Percentiles rank a stretch among this genome's conserved stretches.
Evolutionary conservation across 2,797 vertebrate species (phyloP).

Genomic region (Sphaeramia orbicularis): DNA sequence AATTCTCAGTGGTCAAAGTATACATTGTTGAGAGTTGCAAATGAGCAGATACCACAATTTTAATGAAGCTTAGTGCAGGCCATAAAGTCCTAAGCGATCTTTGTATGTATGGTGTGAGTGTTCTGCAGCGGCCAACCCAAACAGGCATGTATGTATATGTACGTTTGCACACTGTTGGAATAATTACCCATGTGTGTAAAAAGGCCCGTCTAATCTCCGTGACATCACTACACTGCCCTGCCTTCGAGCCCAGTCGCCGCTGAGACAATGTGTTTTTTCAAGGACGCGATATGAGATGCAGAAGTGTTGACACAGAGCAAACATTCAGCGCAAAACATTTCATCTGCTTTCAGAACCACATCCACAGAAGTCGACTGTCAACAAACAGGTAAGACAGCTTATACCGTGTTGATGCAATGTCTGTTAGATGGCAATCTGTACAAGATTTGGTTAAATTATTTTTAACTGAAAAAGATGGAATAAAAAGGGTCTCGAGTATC

Average conservation of each 20-base stretch:
- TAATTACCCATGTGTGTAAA: conserved; percentile 11
- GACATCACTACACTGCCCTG: conserved; percentile 26
- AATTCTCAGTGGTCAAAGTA: conserved; percentile 26
- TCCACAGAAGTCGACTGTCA: background rate
- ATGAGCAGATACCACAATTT: background rate
- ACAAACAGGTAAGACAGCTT: conserved; percentile 32
- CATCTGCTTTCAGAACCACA: background rate
- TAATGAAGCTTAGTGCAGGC: conserved; percentile 4
- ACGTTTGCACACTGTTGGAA: conserved; percentile 28
- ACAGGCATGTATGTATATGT: conserved; percentile 11
- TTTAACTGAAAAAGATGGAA: too few species aligned
- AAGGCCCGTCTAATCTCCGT: conserved; percentile 47
- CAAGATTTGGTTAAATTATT: too few species aligned
- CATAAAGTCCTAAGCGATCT: conserved; percentile 4
- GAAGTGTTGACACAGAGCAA: background rate
- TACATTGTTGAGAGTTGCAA: conserved; percentile 23
- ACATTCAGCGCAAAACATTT: background rate
- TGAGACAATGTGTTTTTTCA: background rate
- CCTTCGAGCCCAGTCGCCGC: background rate
- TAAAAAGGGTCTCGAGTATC: too few species aligned
- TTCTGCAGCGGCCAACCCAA: background rate
- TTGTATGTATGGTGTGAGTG: background rate
- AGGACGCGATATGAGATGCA: background rate
- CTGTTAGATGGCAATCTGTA: too few species aligned
- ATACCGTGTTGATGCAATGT: too few species aligned